Base-by-base conservation (phyloP, 2,797 vertebrate species). In the Aplochiton taeniatus region DNA sequence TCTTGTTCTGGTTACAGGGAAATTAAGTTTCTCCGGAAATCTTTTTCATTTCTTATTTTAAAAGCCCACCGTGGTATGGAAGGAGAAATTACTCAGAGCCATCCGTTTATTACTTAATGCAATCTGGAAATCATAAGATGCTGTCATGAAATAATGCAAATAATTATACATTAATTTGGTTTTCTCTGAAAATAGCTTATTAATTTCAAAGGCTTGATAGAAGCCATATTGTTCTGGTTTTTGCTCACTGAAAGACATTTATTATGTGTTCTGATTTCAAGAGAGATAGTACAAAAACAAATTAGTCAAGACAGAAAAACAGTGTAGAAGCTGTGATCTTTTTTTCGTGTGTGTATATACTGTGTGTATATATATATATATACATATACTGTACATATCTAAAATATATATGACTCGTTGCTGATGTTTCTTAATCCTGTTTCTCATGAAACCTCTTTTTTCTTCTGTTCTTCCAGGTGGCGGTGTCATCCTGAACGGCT, bases 21-120 rank as follows among this genome's bases (percentile, higher is more conserved):
- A 93, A 92, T 92, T 91, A 91, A 87, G 87, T 92, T 93, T 91
- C 85, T 86, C 80, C 72, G 80, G 84, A 91, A 90, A 89, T 91
- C 80, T 85, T 89, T 75, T 82, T 87, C 76, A 79, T 85, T 81
- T 88, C 78, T 88, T 77, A 82, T 89, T 84, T 83, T 73, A 79
- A 85, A 87, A 90, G 77, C 88, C 88, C 66, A 75, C 83, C 74
- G 80, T 84, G 76, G 78, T 77, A 88, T 78, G 81, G 87, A 83
- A 84, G 72, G 79, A 88, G 80, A 87, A 91, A 91, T 90, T 87
- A 91, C 88, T 88, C 84, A 69, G 83, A 85, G 85, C 88, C 88
- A 85, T 88, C 88, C 76, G 88, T 88, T 92, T 89, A 87, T 87
- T 81, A 67, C 87, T 91, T 87, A 88, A 91, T 89, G 80, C 79